phyloP scores from a whole-genome alignment of 2,888 invertebrate genomes.

The Adineta ricciae region DNA sequence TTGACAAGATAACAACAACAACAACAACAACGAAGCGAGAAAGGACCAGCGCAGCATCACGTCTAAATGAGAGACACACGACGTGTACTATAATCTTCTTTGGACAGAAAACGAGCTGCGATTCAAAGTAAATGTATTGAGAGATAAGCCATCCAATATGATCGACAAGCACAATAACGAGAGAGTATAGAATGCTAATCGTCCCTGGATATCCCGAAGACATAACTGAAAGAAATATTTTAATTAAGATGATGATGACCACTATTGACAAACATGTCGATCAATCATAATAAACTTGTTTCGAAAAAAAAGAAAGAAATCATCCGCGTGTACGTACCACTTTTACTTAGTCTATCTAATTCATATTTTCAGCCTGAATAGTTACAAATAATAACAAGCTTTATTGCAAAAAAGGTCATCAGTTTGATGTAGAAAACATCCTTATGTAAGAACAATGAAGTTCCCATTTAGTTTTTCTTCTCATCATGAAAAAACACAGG shows the following conservation, averaged over 20 bases:
- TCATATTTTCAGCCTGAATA: no score
- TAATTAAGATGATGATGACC: background rate
- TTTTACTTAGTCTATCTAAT: no score
- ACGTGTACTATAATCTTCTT: background rate
- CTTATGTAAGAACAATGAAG: background rate
- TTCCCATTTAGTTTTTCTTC: background rate
- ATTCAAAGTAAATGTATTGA: background rate
- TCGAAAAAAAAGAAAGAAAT: background rate
- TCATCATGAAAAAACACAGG: background rate
- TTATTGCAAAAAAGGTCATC: background rate
- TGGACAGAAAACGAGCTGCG: background rate
- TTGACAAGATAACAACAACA: conserved; percentile 4
- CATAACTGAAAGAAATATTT: background rate
- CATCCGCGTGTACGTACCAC: no score
- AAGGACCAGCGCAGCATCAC: background rate
- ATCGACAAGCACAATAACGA: background rate
- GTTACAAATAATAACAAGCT: background rate
- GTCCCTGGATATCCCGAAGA: background rate
- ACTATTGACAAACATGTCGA: background rate
- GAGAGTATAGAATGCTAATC: background rate
- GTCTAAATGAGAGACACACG: background rate
- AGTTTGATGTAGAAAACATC: background rate
- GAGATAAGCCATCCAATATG: background rate
- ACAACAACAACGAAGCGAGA: background rate
- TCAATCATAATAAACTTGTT: background rate